Evolutionary conservation across 2,113 vertebrate genomes (phyloP).

Genomic region (Microcebus murinus): DNA sequence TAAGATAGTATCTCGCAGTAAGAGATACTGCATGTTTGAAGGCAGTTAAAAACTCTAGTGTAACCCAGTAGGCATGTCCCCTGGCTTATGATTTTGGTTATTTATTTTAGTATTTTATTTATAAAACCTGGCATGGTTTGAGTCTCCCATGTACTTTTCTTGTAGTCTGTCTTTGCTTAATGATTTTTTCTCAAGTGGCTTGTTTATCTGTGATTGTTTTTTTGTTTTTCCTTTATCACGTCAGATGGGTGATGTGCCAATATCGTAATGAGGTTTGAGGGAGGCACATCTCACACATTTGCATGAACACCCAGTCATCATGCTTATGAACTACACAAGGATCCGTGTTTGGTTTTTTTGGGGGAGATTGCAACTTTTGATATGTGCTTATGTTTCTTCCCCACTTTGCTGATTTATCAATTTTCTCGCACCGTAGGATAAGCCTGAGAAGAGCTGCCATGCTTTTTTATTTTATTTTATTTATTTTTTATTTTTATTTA

Average conservation of each 20-base stretch:
- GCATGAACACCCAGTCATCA: no score
- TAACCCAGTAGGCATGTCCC: background rate
- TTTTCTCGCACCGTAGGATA: background rate
- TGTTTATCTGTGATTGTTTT: background rate
- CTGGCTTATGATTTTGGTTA: slow-evolving; percentile 35
- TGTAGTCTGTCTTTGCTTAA: background rate
- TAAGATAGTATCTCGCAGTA: background rate
- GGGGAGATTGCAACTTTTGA: background rate
- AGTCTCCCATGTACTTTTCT: background rate
- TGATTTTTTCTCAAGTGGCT: slow-evolving; percentile 14
- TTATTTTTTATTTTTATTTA: no score
- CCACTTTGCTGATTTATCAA: background rate
- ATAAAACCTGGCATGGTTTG: background rate
- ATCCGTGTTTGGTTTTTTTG: background rate
- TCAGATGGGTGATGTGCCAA: no score
- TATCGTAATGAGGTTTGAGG: no score
- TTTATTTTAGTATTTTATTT: slow-evolving; percentile 45
- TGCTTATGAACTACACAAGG: background rate
- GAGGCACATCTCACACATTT: no score
- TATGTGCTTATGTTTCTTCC: background rate
- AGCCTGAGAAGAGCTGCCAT: background rate
- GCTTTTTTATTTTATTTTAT: background rate
- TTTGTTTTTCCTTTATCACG: background rate
- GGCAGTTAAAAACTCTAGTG: background rate
- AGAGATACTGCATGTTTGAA: background rate